Conservation (phyloP, 2,797 vertebrate species). For the Phrynocephalus vlangalii region DNA sequence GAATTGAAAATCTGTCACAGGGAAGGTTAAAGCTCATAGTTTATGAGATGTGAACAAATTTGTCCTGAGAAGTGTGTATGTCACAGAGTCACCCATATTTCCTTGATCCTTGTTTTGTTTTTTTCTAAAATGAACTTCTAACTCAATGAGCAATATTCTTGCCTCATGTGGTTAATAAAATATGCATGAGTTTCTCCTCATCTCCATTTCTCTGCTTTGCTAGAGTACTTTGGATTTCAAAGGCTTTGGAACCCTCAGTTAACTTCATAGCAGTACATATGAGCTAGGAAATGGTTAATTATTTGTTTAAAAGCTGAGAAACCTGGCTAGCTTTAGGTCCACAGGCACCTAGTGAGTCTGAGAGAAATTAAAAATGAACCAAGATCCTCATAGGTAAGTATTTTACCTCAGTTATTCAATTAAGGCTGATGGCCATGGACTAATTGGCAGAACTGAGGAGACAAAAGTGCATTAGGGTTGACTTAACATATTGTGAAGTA, state of each 20-base stretch:
- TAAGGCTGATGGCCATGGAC: background rate
- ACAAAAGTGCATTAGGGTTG: background rate
- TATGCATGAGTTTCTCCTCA: background rate
- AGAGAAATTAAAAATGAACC: background rate
- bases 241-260: background rate
- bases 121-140: background rate
- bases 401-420: background rate
- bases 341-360: background rate
- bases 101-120: background rate
- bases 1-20: slow-evolving; percentile 62
- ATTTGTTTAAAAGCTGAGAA: background rate
- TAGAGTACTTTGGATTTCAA: background rate
- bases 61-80: slow-evolving; percentile 13
- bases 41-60: slow-evolving; percentile 50
- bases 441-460: background rate
- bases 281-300: background rate
- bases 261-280: background rate
- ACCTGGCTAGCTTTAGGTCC: background rate
- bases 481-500: background rate
- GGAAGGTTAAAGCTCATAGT: slow-evolving; percentile 56
- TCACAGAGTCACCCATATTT: background rate
- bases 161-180: background rate
- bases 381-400: no score
- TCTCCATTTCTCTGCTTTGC: background rate
- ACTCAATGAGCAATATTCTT: slow-evolving; percentile 10